Evolutionary conservation across 2,797 vertebrate genomes (phyloP).

Genomic region (Lutjanus argentimaculatus): DNA sequence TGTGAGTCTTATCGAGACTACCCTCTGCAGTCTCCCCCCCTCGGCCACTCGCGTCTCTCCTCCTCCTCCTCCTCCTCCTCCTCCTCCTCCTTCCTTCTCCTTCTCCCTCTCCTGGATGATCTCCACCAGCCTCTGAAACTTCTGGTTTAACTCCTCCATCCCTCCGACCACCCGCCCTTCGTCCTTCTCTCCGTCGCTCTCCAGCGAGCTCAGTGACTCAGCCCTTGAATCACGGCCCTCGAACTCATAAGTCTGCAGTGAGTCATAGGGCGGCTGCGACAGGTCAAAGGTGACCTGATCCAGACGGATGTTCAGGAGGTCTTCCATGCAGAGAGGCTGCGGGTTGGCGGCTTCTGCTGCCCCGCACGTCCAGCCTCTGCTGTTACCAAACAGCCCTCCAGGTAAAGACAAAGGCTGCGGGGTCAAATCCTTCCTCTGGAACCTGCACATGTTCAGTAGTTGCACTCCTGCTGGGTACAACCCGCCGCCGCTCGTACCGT

Average conservation of each 20-base stretch:
- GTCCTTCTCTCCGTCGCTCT: constrained; percentile 86
- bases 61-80: constrained; percentile 19
- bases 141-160: constrained; percentile 89
- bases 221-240: constrained; percentile 91
- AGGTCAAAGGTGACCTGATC: constrained; percentile 91
- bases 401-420: constrained; percentile 75
- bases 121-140: constrained; percentile 91
- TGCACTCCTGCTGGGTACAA: constrained; percentile 66
- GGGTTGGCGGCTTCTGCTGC: constrained; percentile 46
- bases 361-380: constrained; percentile 55
- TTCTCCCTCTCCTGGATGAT: constrained; percentile 85
- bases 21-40: constrained; percentile 22
- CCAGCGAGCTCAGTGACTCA: constrained; percentile 90
- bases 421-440: constrained; percentile 81
- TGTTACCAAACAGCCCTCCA: constrained; percentile 70
- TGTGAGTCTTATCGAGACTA: constrained; percentile 34
- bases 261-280: constrained; percentile 93
- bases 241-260: constrained; percentile 93
- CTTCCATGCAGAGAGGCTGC: constrained; percentile 86
- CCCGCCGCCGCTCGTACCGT: constrained; percentile 58
- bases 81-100: constrained; percentile 61
- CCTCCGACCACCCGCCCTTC: constrained; percentile 64
- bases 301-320: constrained; percentile 89
- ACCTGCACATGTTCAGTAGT: constrained; percentile 75
- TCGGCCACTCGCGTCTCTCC: not conserved